A percentile compares a stretch with the other conserved stretches of the same genome.
phyloP scores from a whole-genome alignment of 2,888 invertebrate species.

The Noctua comes region DNA sequence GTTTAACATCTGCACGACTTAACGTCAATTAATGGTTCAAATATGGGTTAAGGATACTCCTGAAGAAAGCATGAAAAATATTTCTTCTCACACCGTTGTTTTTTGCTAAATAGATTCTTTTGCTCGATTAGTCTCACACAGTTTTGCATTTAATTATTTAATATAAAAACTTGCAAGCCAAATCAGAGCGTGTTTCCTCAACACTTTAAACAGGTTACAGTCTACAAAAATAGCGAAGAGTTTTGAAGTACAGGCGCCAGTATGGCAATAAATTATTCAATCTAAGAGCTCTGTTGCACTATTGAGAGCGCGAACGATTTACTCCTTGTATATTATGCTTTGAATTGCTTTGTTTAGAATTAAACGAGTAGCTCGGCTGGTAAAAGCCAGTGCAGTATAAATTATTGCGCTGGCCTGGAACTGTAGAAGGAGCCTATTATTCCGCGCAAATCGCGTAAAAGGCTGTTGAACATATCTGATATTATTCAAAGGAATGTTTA shows the following conservation, averaged over 20 bases:
- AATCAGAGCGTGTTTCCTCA: conserved; percentile 7
- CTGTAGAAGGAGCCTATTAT: conserved; percentile 17
- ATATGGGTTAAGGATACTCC: too few relatives aligned
- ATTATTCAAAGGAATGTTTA: neutral
- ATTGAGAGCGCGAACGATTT: conserved; percentile 48
- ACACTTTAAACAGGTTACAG: conserved; percentile 36
- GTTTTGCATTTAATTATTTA: neutral
- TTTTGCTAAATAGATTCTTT: too few relatives aligned
- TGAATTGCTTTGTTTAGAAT: conserved; percentile 48
- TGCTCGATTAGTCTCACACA: neutral
- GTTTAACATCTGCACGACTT: too few relatives aligned
- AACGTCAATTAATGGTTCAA: too few relatives aligned
- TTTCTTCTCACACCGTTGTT: too few relatives aligned
- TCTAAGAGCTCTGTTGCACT: conserved; percentile 31
- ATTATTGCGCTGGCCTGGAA: conserved; percentile 30
- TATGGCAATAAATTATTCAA: conserved; percentile 50
- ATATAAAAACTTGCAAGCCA: conserved; percentile 3
- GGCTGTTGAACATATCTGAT: neutral
- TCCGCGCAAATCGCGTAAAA: conserved; percentile 26
- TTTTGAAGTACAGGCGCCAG: conserved; percentile 53
- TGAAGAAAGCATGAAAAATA: too few relatives aligned
- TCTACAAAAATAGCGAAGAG: conserved; percentile 46
- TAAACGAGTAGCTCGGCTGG: conserved; percentile 13
- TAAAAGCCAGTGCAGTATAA: conserved; percentile 32
- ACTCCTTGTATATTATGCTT: conserved; percentile 42